Evolutionary conservation across 1,140 invertebrate genomes (phyloP).

Genomic region (Harpegnathos saltator): DNA sequence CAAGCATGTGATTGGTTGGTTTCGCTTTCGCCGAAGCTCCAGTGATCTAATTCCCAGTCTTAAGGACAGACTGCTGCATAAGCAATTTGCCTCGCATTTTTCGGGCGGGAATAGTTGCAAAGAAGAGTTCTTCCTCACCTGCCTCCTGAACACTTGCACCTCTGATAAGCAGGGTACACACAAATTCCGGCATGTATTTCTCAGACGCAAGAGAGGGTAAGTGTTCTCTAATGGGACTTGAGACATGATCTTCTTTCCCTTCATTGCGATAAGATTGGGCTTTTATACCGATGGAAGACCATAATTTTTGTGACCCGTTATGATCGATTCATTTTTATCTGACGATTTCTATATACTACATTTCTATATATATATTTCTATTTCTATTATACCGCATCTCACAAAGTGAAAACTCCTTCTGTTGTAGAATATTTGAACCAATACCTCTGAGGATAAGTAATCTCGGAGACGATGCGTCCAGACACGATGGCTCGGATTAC

Average conservation of each 20-base stretch:
- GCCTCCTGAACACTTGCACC: conserved; percentile 86
- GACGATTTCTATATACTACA: too few relatives aligned
- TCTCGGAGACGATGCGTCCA: conserved; percentile 81
- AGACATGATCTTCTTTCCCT: too few relatives aligned
- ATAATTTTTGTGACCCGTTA: too few relatives aligned
- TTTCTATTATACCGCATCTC: too few relatives aligned
- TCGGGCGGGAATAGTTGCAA: conserved; percentile 48
- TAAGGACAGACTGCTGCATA: conserved; percentile 87
- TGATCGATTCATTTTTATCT: too few relatives aligned
- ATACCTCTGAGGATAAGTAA: conserved; percentile 83
- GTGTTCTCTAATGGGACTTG: neutral
- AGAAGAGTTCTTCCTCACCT: conserved; percentile 85
- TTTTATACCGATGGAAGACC: too few relatives aligned
- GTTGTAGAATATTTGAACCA: conserved; percentile 77
- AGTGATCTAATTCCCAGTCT: conserved; percentile 84
- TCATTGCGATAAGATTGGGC: too few relatives aligned
- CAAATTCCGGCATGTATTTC: conserved; percentile 86
- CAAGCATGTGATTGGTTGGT: conserved; percentile 88
- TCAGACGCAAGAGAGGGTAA: conserved; percentile 78
- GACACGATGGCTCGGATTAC: conserved; percentile 80
- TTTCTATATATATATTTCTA: too few relatives aligned
- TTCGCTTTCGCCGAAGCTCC: conserved; percentile 86
- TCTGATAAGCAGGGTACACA: conserved; percentile 85
- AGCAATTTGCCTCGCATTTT: conserved; percentile 87
- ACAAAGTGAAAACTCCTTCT: too few relatives aligned